Base-by-base conservation (phyloP, 2,888 invertebrate genomes). In the Antitype chi region DNA sequence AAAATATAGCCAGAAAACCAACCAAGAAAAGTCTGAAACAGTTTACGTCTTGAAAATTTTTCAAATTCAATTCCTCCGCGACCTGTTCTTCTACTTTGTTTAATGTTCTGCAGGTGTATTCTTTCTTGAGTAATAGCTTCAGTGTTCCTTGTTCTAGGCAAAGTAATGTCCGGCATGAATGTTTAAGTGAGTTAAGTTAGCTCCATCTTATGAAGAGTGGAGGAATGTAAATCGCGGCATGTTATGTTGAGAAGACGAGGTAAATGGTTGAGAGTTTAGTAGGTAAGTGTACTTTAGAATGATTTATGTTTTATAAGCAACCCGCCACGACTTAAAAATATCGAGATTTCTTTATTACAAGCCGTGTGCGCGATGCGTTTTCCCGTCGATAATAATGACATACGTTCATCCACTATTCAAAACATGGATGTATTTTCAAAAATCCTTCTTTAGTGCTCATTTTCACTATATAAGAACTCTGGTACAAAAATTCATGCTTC, bases 81-180 rank as follows among this genome's bases (percentile, higher is more conserved):
- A 87, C 88, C 80, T 84, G 85, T 84, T 80, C 78, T 82, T 84
- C 81, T 88, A 90, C 87, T 91, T 90, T 90, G 87, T 88, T 88
- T 91, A 91, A 92, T 92, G 90, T 88, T 82, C 73, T 87, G 75
- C 90, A 90, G 91, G 91, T 91, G 88, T 90, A 90, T 85, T 89
- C 85, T 88, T 87, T 78, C 86, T 84, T 88, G 87, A 89, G 89
- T 89, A 90, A 91, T 90, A 89, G 90, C 89, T 78, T 86, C 70
- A 88, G 86, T 89, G 85, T 90, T 86, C 82, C 86, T 89, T 88
- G 83, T 89, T 87, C 86, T 83, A 87, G 73, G 82, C 83, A 82
- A 88, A 90, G 87, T 84, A 89, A 89, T 82, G 87, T 86, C 87
- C 76, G 62, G 73, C 73, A 82, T 87, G 81, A 87, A 87, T 87